Conservation (phyloP, 2,888 invertebrate species). For the Norana najaformis region DNA sequence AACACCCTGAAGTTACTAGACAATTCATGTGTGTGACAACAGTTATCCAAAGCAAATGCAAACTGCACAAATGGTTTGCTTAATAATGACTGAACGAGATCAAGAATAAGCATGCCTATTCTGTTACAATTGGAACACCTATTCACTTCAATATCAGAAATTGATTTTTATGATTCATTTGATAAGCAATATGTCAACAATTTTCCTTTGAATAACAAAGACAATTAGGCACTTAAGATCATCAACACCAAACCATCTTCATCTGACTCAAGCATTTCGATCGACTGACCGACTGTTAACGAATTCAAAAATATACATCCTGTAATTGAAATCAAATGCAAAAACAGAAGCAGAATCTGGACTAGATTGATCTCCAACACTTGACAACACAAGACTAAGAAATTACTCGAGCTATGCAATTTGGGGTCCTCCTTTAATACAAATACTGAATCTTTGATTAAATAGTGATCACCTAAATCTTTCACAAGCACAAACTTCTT, state of each 20-base stretch:
- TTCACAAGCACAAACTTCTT: neutral
- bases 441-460: neutral
- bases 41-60: neutral
- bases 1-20: neutral
- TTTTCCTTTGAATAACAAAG: neutral
- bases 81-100: slow-evolving; percentile 9
- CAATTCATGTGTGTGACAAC: too few species aligned
- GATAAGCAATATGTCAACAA: neutral
- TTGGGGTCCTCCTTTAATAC: neutral
- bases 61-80: neutral
- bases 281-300: neutral
- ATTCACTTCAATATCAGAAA: neutral
- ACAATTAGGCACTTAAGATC: neutral
- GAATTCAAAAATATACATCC: neutral
- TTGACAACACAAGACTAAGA: neutral
- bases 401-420: neutral
- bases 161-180: slow-evolving; percentile 13
- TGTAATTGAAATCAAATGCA: neutral
- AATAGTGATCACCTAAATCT: neutral
- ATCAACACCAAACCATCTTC: neutral
- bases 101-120: neutral
- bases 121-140: neutral
- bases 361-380: slow-evolving; percentile 13
- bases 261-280: neutral
- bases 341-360: neutral